Conservation (phyloP, 2,888 invertebrate species). For the Cyaniris semiargus region DNA sequence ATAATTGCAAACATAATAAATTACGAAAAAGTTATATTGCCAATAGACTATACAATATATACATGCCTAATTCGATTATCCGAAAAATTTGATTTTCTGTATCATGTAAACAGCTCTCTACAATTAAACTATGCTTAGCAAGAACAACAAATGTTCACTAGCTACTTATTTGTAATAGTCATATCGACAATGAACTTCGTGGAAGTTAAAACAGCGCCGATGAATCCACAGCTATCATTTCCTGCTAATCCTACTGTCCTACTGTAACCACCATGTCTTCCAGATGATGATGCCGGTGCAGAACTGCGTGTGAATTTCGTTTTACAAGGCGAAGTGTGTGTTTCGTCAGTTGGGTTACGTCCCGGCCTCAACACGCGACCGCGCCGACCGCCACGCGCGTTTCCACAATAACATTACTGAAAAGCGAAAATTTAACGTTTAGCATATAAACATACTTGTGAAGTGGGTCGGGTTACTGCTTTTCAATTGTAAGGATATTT, state of each 20-base stretch:
- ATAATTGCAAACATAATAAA: no score
- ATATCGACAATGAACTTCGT: no score
- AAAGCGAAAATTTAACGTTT: not conserved
- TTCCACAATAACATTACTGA: not conserved
- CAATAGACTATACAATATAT: no score
- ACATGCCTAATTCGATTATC: no score
- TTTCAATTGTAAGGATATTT: not conserved
- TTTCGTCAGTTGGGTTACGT: constrained; percentile 23
- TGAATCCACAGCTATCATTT: not conserved
- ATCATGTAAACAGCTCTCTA: no score
- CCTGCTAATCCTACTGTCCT: not conserved
- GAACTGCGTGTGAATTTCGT: not conserved
- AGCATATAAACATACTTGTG: not conserved
- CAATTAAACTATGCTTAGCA: no score
- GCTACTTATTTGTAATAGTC: no score
- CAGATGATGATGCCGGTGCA: not conserved
- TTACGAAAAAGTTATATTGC: no score
- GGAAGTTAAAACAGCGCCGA: no score
- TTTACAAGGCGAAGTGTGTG: constrained; percentile 23
- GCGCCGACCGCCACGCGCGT: not conserved
- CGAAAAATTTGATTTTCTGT: no score
- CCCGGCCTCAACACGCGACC: constrained; percentile 7
- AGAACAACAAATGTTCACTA: no score
- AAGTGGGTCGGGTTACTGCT: not conserved
- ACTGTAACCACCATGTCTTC: not conserved